Conservation (phyloP, 2,113 vertebrate species). For the Hydrochoerus hydrochaeris region DNA sequence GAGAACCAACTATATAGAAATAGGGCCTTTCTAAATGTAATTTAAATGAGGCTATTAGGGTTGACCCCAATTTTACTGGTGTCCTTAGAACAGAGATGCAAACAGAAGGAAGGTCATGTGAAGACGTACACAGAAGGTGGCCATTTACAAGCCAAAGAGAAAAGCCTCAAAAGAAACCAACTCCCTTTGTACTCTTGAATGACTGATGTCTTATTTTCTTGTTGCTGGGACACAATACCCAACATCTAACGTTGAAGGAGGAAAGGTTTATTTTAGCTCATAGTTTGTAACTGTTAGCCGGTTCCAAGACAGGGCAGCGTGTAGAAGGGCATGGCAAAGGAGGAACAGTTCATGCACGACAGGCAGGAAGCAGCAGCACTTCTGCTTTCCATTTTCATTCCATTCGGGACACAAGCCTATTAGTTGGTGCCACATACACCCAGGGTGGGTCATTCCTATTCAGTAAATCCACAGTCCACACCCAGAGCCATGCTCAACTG, state of each 20-base stretch:
- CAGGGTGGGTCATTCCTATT: not conserved
- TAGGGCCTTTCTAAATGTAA: not conserved
- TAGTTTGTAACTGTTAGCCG: not conserved
- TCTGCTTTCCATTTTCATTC: not conserved
- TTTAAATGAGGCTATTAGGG: not conserved
- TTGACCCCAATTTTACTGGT: not conserved
- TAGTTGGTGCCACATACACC: not conserved
- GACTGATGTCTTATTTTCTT: not conserved
- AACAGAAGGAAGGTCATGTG: not conserved
- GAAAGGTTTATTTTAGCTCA: not conserved
- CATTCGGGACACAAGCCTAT: not conserved
- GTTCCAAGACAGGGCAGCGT: not conserved
- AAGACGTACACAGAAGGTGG: not conserved
- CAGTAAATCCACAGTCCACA: not conserved
- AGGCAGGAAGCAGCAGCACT: not conserved
- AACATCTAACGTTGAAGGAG: not conserved
- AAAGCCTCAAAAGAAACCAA: not conserved
- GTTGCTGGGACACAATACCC: not conserved
- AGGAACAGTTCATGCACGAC: not conserved
- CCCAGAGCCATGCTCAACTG: not conserved
- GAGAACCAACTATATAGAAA: not conserved
- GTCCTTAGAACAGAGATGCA: not conserved
- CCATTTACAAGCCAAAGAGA: not conserved
- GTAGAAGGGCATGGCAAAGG: not conserved
- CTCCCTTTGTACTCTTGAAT: not conserved